Conservation (phyloP, 2,888 invertebrate genomes). For the Aphidius colemani region DNA sequence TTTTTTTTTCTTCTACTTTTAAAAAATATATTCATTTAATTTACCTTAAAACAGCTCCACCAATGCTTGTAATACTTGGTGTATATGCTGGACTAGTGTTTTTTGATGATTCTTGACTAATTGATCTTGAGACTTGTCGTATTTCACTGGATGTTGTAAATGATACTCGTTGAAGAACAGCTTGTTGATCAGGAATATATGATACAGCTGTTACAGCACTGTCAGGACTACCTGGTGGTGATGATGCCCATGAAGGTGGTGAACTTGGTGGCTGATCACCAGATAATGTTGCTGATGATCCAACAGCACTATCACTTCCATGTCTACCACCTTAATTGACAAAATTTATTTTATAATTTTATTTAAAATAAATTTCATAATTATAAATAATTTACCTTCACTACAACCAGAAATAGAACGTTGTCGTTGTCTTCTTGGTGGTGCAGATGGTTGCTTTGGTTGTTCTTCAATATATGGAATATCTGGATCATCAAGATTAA, state of each 20-base stretch:
- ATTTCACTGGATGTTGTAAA: conserved; percentile 68
- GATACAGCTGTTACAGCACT: conserved; percentile 63
- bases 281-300: conserved; percentile 65
- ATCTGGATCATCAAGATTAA: conserved; percentile 68
- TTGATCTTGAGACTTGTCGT: conserved; percentile 57
- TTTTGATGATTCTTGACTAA: conserved; percentile 47
- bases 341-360: too few species aligned
- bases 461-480: conserved; percentile 73
- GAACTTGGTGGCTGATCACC: conserved; percentile 65
- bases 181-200: conserved; percentile 63
- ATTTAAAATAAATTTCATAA: too few species aligned
- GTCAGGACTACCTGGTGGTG: conserved; percentile 66
- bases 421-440: conserved; percentile 62
- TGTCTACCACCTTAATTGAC: conserved; percentile 59
- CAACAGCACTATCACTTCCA: conserved; percentile 68
- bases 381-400: conserved; percentile 51
- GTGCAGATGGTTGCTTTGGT: conserved; percentile 55
- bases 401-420: conserved; percentile 54
- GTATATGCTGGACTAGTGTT: conserved; percentile 51
- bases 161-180: conserved; percentile 65
- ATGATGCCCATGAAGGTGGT: conserved; percentile 66
- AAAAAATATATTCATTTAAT: too few species aligned
- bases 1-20: too few species aligned
- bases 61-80: conserved; percentile 69
- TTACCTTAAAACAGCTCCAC: conserved; percentile 67